Conservation (phyloP, 2,113 vertebrate genomes). For the Noturus placidus region DNA sequence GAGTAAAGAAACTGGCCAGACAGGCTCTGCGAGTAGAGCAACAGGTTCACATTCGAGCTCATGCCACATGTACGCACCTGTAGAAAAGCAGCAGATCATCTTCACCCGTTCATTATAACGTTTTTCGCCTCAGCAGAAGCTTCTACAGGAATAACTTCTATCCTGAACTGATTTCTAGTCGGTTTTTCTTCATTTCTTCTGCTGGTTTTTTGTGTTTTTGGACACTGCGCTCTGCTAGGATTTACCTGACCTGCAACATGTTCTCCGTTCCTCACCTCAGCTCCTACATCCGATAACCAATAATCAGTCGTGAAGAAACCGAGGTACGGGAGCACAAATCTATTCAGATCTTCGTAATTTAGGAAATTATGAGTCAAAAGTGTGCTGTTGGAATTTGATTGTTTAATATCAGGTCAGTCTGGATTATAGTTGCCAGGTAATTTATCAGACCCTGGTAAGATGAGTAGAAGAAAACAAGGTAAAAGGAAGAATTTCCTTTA, state of each 20-base stretch:
- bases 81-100: neutral
- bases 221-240: constrained; percentile 35
- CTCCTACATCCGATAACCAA: constrained; percentile 29
- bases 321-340: neutral
- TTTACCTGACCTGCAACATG: constrained; percentile 41
- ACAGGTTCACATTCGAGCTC: neutral
- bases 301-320: neutral
- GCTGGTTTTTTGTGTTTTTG: neutral
- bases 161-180: neutral
- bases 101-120: neutral
- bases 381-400: neutral
- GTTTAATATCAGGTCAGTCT: neutral
- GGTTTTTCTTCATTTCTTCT: neutral
- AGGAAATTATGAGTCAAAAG: neutral
- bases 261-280: neutral
- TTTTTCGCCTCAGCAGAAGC: neutral
- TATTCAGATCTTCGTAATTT: neutral
- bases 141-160: neutral
- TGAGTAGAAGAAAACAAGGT: neutral
- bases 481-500: neutral
- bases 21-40: neutral
- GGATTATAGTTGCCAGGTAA: neutral
- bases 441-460: neutral
- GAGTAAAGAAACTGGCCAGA: constrained; percentile 13
- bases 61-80: neutral